A percentile compares a stretch with the other conserved stretches of the same genome.
phyloP scores from a whole-genome alignment of 1,140 invertebrate genomes.

The Drosophila elegans region DNA sequence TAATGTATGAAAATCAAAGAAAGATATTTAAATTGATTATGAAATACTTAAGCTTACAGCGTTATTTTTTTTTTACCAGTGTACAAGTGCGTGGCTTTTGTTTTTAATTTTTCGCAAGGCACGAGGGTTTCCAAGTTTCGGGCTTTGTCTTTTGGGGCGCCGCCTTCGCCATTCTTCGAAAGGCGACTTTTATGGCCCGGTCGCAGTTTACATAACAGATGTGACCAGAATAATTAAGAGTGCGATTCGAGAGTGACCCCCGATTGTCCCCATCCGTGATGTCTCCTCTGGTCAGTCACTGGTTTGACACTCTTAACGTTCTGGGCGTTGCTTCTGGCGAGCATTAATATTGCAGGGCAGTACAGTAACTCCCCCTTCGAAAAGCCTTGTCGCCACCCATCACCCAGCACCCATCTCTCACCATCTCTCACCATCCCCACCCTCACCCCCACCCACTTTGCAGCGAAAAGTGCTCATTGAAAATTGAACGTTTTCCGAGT shows the following conservation, averaged over 20 bases:
- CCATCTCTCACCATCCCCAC: too few species aligned
- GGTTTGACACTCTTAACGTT: constrained; percentile 41
- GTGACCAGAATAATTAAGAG: constrained; percentile 79
- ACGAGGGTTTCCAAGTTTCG: constrained; percentile 26
- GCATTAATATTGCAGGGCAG: constrained; percentile 63
- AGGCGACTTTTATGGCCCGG: constrained; percentile 51
- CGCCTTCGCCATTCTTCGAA: constrained; percentile 23
- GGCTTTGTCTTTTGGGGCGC: constrained; percentile 31
- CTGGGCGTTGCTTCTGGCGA: constrained; percentile 38
- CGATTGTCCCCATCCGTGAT: constrained; percentile 44
- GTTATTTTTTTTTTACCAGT: too few species aligned
- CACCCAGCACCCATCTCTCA: neutral
- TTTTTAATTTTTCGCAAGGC: constrained; percentile 56
- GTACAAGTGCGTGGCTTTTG: constrained; percentile 35
- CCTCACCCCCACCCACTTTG: neutral
- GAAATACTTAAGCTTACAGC: too few species aligned
- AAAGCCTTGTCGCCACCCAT: neutral
- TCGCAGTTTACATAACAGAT: constrained; percentile 77
- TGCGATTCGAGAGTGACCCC: constrained; percentile 45
- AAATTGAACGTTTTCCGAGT: constrained; percentile 46
- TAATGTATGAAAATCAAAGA: too few species aligned
- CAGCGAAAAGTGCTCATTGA: constrained; percentile 52
- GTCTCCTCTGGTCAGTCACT: constrained; percentile 23
- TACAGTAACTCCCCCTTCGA: neutral
- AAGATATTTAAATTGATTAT: too few species aligned